Evolutionary conservation across 1,140 invertebrate species (phyloP).

Genomic region (Lucilia cuprina): DNA sequence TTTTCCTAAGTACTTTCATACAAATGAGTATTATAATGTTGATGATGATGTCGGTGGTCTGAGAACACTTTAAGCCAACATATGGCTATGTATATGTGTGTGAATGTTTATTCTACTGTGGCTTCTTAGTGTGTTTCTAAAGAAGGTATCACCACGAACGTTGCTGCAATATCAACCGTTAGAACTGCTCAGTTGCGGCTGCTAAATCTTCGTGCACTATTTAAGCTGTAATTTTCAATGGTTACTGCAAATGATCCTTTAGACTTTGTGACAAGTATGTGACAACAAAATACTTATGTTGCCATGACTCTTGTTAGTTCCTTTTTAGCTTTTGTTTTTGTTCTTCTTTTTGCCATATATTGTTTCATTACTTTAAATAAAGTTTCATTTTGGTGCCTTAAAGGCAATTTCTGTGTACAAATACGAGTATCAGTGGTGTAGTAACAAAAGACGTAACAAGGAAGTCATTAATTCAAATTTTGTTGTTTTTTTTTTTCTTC

Average conservation of each 20-base stretch:
- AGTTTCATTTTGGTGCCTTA: background rate
- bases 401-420: background rate
- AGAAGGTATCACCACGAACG: background rate
- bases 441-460: background rate
- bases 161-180: background rate
- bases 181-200: background rate
- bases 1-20: background rate
- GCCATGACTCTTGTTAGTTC: background rate
- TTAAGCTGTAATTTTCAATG: constrained; percentile 23
- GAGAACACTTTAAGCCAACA: background rate
- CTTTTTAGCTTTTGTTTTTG: background rate
- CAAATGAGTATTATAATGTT: background rate
- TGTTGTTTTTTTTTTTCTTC: background rate
- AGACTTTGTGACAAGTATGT: constrained; percentile 26
- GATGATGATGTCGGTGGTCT: background rate
- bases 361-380: background rate
- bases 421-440: background rate
- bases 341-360: background rate
- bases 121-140: background rate
- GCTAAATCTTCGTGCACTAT: background rate
- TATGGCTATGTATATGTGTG: background rate
- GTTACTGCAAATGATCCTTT: constrained; percentile 20
- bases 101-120: background rate
- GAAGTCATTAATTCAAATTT: constrained; percentile 1
- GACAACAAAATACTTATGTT: constrained; percentile 25